Evolutionary conservation across 2,888 invertebrate species (phyloP).

Genomic region (Erebia palarica): DNA sequence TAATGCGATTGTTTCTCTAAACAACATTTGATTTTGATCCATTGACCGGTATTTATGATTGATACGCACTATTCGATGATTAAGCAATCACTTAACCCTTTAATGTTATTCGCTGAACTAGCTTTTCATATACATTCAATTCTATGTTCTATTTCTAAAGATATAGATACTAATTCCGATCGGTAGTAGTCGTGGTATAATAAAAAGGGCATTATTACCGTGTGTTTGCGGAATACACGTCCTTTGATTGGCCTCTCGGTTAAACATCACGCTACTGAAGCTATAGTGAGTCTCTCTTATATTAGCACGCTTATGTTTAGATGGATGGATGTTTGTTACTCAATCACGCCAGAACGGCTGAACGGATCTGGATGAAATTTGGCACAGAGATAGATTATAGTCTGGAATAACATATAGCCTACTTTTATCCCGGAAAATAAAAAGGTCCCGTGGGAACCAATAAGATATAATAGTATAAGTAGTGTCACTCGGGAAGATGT

Average conservation of each 20-base stretch:
- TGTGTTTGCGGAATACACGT: conserved; percentile 35
- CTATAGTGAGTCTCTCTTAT: conserved; percentile 15
- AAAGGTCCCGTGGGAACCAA: no score
- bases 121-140: neutral
- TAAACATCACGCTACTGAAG: conserved; percentile 26
- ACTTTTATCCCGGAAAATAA: no score
- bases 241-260: conserved; percentile 36
- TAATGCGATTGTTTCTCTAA: neutral
- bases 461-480: no score
- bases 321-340: no score
- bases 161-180: conserved; percentile 14
- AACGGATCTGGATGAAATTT: no score
- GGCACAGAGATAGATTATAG: no score
- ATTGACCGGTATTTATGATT: conserved; percentile 24
- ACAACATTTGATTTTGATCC: conserved; percentile 1
- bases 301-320: conserved; percentile 11
- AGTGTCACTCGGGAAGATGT: no score
- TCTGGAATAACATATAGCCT: no score
- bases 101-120: conserved; percentile 19
- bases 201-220: conserved; percentile 32
- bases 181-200: conserved; percentile 13
- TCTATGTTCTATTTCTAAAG: neutral
- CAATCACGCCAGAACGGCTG: no score
- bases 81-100: conserved; percentile 37
- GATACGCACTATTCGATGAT: conserved; percentile 20